These are phyloP conservation scores for human (Homo sapiens) DNA, from an alignment of 2,113 vertebrate genomes.

Conservation along the genomic window GRCh38 chr18:70328001-70328500, in stretches of 20 bases:
- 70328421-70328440: not conserved
- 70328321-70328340: constrained; percentile 4
- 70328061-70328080: constrained; percentile 73
- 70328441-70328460: not conserved
- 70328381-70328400: constrained; percentile 46
- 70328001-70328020: constrained; percentile 76
- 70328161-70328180: constrained; percentile 69
- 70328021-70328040: constrained; percentile 75
- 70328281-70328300: constrained; percentile 54
- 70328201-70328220: constrained; percentile 78
- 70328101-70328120: constrained; percentile 74
- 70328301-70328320: constrained; percentile 48
- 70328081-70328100: constrained; percentile 59
- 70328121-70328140: constrained; percentile 74
- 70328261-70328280: constrained; percentile 64
- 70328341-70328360: not conserved
- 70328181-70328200: constrained; percentile 78
- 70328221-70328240: constrained; percentile 69
- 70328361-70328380: not conserved
- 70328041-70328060: constrained; percentile 75
- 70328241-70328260: constrained; percentile 64
- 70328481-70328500: not conserved
- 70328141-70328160: constrained; percentile 73
- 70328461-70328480: not conserved
- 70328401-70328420: not conserved